Evolutionary conservation across 2,113 vertebrate species (phyloP), one percentile per base, ranked within the genome.

Genomic region (Gallinago jamesoni): DNA sequence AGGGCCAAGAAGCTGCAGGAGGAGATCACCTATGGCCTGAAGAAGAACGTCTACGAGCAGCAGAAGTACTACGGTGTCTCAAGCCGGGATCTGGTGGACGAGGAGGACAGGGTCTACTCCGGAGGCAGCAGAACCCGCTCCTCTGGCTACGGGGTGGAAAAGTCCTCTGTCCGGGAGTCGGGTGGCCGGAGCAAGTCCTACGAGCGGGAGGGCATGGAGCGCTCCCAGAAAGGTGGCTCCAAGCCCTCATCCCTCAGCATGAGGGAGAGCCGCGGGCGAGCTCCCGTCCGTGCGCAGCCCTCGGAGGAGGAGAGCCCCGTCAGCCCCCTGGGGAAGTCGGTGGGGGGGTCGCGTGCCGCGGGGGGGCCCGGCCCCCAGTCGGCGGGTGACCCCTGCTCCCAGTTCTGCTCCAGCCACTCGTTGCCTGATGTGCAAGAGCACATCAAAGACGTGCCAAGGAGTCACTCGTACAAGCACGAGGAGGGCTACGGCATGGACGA

Each of bases 391-490:
- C 98, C 98, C 84, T 99, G 99, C 94, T 99, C 99, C 78, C 99
- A 99, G 93, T 99, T 99, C 94, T 99, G 99, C 93, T 99, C 99
- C 93, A 99, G 99, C 97, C 99, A 99, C 98, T 99, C 99, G 19
- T 98, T 99, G 98, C 99, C 99, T 96, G 99, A 99, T 83, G 99
- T 99, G 89, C 99, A 99, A 97, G 99, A 99, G 91, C 99, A 99
- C 85, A 98, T 98, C 96, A 99, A 99, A 98, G 99, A 99, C 23
- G 98, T 99, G 92, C 99, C 99, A 48, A 99, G 99, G 97, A 99
- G 99, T 98, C 99, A 99, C 96, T 97, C 98, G 24, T 99, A 99
- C 98, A 99, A 99, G 97, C 99, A 99, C 53, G 99, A 99, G 87
- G 99, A 99, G 95, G 98, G 98, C 95, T 99, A 99, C 98, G 98